A percentile compares a stretch with the other conserved stretches of the same genome.
Conservation (phyloP, 2,797 vertebrate genomes). For the Anolis apletophallus region DNA sequence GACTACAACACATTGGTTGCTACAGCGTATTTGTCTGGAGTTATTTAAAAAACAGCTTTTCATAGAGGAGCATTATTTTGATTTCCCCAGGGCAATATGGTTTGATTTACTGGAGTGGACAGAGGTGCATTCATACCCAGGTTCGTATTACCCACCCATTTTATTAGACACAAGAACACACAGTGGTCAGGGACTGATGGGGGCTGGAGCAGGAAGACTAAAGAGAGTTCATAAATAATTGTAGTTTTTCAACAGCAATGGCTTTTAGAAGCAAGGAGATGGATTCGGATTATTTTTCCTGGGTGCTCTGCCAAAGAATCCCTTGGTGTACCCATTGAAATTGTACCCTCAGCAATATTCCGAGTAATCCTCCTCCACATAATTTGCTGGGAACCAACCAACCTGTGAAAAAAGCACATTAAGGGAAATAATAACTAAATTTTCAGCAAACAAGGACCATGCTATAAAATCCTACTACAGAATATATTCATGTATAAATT, state of each 20-base stretch:
- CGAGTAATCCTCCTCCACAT: conserved; percentile 93
- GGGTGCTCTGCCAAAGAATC: background rate
- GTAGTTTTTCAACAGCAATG: conserved; percentile 9
- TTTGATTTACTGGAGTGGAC: background rate
- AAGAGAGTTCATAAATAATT: conserved; percentile 41
- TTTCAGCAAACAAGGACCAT: background rate
- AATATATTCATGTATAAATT: too few species aligned
- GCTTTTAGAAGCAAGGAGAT: background rate
- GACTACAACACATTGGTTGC: background rate
- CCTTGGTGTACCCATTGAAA: background rate
- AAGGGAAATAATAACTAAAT: background rate
- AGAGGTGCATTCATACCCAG: background rate
- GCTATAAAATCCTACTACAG: background rate
- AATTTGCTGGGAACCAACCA: conserved; percentile 93
- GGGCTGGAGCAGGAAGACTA: background rate
- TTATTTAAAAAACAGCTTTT: background rate
- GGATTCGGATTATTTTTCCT: background rate
- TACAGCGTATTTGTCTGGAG: background rate
- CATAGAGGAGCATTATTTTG: background rate
- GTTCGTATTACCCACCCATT: background rate
- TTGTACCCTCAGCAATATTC: conserved; percentile 87
- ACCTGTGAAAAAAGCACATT: conserved; percentile 74
- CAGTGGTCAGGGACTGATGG: background rate
- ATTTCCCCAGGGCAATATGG: background rate
- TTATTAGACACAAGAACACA: conserved; percentile 32